A percentile compares a stretch with the other conserved stretches of the same genome.
Conservation (phyloP, 1,140 invertebrate species). For the Hyles euphorbiae region DNA sequence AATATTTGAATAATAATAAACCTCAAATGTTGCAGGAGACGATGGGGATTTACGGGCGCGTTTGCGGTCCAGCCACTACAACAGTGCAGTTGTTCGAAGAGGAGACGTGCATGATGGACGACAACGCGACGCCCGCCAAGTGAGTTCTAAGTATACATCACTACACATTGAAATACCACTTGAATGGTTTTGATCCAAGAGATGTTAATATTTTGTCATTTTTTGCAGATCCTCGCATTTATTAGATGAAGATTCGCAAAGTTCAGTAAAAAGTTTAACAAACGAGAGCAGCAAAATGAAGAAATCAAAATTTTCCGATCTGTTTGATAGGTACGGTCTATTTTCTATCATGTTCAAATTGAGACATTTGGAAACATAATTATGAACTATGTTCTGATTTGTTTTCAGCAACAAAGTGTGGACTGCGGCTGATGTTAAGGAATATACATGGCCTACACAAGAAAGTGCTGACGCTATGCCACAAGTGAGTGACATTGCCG, state of each 20-base stretch:
- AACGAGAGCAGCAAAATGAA: conserved; percentile 82
- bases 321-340: conserved; percentile 78
- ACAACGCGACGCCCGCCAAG: conserved; percentile 76
- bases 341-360: background rate
- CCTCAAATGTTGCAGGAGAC: conserved; percentile 48
- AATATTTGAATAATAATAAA: no score
- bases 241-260: conserved; percentile 86
- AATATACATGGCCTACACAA: conserved; percentile 94
- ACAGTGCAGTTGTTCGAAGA: conserved; percentile 86
- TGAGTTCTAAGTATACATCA: conserved; percentile 26
- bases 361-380: no score
- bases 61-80: conserved; percentile 63
- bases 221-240: conserved; percentile 73
- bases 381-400: background rate
- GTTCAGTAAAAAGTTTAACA: conserved; percentile 82
- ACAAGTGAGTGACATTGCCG: conserved; percentile 30
- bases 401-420: conserved; percentile 79
- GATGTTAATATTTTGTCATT: background rate
- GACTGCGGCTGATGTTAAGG: conserved; percentile 91
- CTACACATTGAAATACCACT: background rate
- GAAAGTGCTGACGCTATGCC: conserved; percentile 64
- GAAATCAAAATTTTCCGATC: conserved; percentile 84
- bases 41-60: conserved; percentile 64
- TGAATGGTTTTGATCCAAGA: background rate
- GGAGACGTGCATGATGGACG: conserved; percentile 92